These are phyloP conservation scores for Nyctibius bracteatus DNA, from an alignment of 2,113 vertebrate genomes.

Conservation along the genomic window DNA sequence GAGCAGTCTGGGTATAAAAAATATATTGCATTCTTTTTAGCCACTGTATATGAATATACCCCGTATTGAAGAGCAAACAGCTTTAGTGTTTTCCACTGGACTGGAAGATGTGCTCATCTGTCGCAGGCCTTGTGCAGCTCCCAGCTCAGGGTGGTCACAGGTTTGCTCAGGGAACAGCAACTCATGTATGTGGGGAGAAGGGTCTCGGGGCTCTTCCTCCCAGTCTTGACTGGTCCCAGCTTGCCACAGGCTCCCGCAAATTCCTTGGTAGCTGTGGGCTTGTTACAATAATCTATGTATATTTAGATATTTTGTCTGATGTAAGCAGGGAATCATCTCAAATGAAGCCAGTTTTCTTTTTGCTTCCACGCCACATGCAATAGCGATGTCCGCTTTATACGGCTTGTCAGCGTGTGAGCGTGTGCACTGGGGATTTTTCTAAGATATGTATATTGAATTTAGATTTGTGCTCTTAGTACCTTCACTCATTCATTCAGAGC, in stretches of 20 bases:
- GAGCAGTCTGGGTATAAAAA: background rate
- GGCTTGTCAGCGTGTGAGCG: background rate
- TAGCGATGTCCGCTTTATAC: background rate
- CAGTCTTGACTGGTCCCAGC: background rate
- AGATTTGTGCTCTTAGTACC: slow-evolving; percentile 70
- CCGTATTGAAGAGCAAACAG: rapidly evolving
- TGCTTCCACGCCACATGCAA: background rate
- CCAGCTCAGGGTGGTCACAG: background rate
- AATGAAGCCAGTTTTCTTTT: background rate
- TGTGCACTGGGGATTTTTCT: slow-evolving; percentile 18
- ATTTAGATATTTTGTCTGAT: background rate
- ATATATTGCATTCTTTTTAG: rapidly evolving
- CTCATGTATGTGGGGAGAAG: background rate
- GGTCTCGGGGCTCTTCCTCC: background rate
- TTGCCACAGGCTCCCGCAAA: background rate
- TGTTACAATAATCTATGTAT: rapidly evolving
- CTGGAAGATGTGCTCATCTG: background rate
- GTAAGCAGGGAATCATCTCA: background rate
- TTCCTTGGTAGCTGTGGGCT: background rate
- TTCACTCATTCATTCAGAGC: slow-evolving; percentile 71
- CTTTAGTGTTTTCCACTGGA: background rate
- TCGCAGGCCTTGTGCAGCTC: background rate
- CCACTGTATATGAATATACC: rapidly evolving
- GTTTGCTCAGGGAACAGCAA: background rate
- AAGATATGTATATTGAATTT: slow-evolving; percentile 66